phyloP scores from a whole-genome alignment of 2,113 vertebrate species.

The Isichthys henryi region DNA sequence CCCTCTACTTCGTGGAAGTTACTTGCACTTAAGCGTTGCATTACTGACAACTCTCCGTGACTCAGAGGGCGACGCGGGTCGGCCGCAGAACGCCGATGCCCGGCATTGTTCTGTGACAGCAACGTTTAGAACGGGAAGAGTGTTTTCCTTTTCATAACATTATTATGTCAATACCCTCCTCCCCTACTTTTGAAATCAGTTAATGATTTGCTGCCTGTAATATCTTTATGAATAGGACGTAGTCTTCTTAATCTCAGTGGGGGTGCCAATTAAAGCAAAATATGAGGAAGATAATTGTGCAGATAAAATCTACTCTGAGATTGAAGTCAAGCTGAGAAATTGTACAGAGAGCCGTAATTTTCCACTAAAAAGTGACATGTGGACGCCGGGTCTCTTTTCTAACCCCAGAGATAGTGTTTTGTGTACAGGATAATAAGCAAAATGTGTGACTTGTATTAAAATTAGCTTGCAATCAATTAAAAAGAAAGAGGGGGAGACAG shows the following conservation, averaged over 20 bases:
- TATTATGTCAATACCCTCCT: constrained; percentile 58
- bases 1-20: constrained; percentile 36
- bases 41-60: constrained; percentile 31
- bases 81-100: constrained; percentile 39
- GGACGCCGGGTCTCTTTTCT: constrained; percentile 41
- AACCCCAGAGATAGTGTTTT: constrained; percentile 36
- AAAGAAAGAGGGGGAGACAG: background rate
- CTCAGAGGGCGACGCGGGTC: constrained; percentile 44
- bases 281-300: constrained; percentile 71
- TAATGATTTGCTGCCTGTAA: constrained; percentile 64
- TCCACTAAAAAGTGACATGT: constrained; percentile 65
- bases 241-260: constrained; percentile 62
- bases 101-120: constrained; percentile 57
- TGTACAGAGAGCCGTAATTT: constrained; percentile 69
- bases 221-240: constrained; percentile 69
- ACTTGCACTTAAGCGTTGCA: constrained; percentile 47
- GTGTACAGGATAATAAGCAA: constrained; percentile 29
- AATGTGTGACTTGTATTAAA: constrained; percentile 25
- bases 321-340: constrained; percentile 63
- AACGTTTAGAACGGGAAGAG: constrained; percentile 44
- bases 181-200: constrained; percentile 60
- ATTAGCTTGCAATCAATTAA: constrained; percentile 15
- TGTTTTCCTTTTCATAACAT: constrained; percentile 48
- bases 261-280: constrained; percentile 64
- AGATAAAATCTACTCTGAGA: constrained; percentile 64